Percentiles rank a stretch among this genome's conserved stretches.
Conservation (phyloP, 2,113 vertebrate genomes). For the Amphiprion percula region DNA sequence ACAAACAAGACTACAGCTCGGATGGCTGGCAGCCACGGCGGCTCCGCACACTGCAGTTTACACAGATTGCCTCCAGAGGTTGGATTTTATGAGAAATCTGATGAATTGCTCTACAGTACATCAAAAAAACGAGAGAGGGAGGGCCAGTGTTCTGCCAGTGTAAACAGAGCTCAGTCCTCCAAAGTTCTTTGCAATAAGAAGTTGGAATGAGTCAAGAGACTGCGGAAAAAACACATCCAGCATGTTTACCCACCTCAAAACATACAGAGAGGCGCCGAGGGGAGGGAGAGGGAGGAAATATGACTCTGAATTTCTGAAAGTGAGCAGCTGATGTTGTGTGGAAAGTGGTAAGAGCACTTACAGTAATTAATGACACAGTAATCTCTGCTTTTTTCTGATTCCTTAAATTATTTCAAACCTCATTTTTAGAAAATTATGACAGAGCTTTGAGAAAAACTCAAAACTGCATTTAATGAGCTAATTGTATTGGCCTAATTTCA, state of each 20-base stretch:
- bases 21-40: conserved; percentile 22
- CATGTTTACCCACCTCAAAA: conserved; percentile 35
- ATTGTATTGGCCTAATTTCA: background rate
- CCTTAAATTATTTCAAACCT: background rate
- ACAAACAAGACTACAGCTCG: conserved; percentile 30
- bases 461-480: no score
- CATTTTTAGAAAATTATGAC: background rate
- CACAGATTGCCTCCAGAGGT: conserved; percentile 36
- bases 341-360: background rate
- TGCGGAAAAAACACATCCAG: conserved; percentile 28
- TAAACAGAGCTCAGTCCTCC: conserved; percentile 31
- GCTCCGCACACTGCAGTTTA: conserved; percentile 26
- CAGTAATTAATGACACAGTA: background rate
- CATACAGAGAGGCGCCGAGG: conserved; percentile 2
- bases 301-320: background rate
- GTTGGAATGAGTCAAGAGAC: conserved; percentile 27
- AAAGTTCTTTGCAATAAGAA: conserved; percentile 30
- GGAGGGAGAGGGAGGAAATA: background rate
- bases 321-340: conserved; percentile 4
- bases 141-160: conserved; percentile 12
- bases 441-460: no score
- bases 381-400: conserved; percentile 3
- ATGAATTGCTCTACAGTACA: conserved; percentile 43
- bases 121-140: conserved; percentile 16
- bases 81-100: conserved; percentile 39